Evolutionary conservation across 2,888 invertebrate species (phyloP).

Genomic region (Desoria tigrina): DNA sequence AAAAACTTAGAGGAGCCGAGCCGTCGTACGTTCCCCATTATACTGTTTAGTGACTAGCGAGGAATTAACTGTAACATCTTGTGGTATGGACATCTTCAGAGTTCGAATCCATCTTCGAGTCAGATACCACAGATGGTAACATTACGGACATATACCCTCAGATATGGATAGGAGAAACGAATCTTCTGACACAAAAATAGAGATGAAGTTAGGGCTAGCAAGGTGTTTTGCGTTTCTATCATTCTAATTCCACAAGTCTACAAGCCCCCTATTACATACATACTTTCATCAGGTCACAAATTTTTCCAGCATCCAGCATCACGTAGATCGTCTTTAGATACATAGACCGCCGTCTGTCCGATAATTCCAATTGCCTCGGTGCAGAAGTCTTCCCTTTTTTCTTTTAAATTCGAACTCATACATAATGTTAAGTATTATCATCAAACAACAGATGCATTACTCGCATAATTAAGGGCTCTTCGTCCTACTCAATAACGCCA

Average conservation of each 20-base stretch:
- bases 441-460: not conserved
- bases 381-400: not conserved
- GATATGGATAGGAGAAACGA: too few relatives aligned
- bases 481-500: not conserved
- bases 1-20: conserved; percentile 4
- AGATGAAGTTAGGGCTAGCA: not conserved
- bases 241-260: not conserved
- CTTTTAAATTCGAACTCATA: not conserved
- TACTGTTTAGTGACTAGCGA: not conserved
- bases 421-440: not conserved
- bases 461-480: not conserved
- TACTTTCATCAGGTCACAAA: not conserved
- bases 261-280: not conserved
- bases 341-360: not conserved
- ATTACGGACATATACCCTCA: not conserved
- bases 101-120: not conserved
- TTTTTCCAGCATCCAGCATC: not conserved
- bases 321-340: not conserved
- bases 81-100: conserved; percentile 26
- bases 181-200: not conserved
- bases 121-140: not conserved
- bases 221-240: not conserved
- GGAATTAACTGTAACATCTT: conserved; percentile 49
- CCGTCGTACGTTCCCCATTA: not conserved
- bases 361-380: not conserved